These are phyloP conservation scores for Sebastes matsubarae DNA, from an alignment of 2,797 vertebrate species.

Conservation along the genomic window DNA sequence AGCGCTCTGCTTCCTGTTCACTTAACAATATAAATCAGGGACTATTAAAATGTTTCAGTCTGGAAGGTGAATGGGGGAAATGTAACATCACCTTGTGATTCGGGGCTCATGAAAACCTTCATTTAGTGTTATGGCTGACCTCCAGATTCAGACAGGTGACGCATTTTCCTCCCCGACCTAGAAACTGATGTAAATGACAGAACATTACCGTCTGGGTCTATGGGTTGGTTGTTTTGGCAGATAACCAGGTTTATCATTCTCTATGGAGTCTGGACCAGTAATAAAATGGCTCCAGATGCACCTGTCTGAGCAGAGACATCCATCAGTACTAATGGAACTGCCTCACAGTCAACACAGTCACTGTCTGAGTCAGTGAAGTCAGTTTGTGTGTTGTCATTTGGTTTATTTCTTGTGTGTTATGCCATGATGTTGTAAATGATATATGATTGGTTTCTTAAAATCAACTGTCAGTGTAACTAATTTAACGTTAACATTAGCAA, in stretches of 20 bases:
- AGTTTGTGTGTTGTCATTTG: background rate
- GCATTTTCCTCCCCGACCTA: conserved; percentile 3
- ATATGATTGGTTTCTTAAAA: background rate
- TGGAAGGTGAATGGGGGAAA: conserved; percentile 37
- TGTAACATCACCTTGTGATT: conserved; percentile 34
- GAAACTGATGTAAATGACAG: conserved; percentile 35
- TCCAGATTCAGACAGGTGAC: conserved; percentile 25
- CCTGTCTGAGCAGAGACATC: conserved; percentile 11
- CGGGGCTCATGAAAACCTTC: conserved; percentile 7
- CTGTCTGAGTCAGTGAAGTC: background rate
- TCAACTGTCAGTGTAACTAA: background rate
- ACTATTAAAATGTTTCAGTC: conserved; percentile 39
- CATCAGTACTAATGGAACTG: background rate
- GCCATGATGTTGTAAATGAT: background rate
- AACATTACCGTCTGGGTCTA: conserved; percentile 6
- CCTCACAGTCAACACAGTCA: background rate
- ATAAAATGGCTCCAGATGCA: conserved; percentile 31
- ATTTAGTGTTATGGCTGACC: conserved; percentile 5
- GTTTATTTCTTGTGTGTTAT: background rate
- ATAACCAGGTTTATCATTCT: conserved; percentile 20
- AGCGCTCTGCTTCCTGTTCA: conserved; percentile 15
- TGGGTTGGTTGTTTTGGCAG: conserved; percentile 18
- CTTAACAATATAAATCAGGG: conserved; percentile 56
- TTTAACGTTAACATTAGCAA: background rate
- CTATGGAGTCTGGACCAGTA: conserved; percentile 21